Conservation (phyloP, 2,113 vertebrate genomes). For the Siniperca chuatsi region DNA sequence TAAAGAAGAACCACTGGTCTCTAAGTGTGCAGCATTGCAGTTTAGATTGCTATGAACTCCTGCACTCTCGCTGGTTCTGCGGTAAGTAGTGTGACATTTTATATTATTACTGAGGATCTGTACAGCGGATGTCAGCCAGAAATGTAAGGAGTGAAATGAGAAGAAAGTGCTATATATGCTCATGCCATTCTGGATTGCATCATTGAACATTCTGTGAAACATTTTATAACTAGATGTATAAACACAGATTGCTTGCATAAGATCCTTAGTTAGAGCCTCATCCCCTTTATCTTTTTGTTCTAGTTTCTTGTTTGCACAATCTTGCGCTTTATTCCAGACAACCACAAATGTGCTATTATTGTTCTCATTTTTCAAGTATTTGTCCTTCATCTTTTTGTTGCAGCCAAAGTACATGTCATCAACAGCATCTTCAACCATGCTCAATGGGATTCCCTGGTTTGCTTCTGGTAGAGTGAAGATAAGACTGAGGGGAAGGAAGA, state of each 20-base stretch:
- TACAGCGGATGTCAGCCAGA: constrained; percentile 40
- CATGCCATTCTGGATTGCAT: background rate
- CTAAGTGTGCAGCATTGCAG: background rate
- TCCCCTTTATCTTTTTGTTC: background rate
- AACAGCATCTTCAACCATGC: constrained; percentile 14
- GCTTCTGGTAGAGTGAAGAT: background rate
- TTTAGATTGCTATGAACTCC: constrained; percentile 10
- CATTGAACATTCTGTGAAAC: background rate
- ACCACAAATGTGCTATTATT: fast-evolving
- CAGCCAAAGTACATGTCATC: constrained; percentile 54
- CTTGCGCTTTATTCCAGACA: fast-evolving
- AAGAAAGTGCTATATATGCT: background rate
- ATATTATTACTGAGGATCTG: constrained; percentile 12
- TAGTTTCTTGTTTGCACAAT: fast-evolving
- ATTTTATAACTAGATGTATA: background rate
- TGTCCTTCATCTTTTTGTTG: background rate
- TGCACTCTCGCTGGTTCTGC: constrained; percentile 16
- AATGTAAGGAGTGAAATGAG: constrained; percentile 40
- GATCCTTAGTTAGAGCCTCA: constrained; percentile 5
- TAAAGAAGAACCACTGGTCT: too few relatives aligned
- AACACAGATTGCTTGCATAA: constrained; percentile 30
- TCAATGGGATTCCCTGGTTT: background rate
- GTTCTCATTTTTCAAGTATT: background rate
- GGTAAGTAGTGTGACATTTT: constrained; percentile 2
- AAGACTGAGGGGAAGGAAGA: background rate